Percentiles rank a stretch among this genome's conserved stretches.
Evolutionary conservation across 92 coral and sea anemone genomes (phyloP).

Genomic region (Porites lobata): DNA sequence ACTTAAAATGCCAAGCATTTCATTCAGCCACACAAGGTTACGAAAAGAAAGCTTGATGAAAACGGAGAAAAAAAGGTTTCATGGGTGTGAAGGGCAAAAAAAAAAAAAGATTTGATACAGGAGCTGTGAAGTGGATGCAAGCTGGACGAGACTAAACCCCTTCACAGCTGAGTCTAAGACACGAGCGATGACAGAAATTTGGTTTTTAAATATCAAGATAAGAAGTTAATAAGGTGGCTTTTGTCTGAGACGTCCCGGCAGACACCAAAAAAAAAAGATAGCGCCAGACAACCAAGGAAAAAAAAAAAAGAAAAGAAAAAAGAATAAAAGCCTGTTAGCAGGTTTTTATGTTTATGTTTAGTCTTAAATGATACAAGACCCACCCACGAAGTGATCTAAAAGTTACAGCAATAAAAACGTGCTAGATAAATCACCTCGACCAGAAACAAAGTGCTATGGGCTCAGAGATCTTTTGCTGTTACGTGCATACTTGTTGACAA

Average conservation of each 20-base stretch:
- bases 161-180: neutral
- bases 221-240: neutral
- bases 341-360: no score
- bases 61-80: neutral
- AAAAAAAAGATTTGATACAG: neutral
- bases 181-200: neutral
- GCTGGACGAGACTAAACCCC: neutral
- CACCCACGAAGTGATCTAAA: no score
- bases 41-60: neutral
- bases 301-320: no score
- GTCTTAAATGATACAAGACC: no score
- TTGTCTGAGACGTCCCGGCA: neutral
- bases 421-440: no score
- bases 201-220: neutral
- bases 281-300: no score
- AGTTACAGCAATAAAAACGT: no score
- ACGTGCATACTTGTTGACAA: constrained; percentile 19
- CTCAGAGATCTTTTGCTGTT: neutral
- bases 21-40: neutral
- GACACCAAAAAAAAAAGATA: neutral
- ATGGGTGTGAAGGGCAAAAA: neutral
- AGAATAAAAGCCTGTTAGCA: no score
- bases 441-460: no score
- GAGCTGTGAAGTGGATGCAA: neutral
- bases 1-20: neutral